phyloP scores from a whole-genome alignment of 1,140 invertebrate genomes.

The Rhysida immarginata region DNA sequence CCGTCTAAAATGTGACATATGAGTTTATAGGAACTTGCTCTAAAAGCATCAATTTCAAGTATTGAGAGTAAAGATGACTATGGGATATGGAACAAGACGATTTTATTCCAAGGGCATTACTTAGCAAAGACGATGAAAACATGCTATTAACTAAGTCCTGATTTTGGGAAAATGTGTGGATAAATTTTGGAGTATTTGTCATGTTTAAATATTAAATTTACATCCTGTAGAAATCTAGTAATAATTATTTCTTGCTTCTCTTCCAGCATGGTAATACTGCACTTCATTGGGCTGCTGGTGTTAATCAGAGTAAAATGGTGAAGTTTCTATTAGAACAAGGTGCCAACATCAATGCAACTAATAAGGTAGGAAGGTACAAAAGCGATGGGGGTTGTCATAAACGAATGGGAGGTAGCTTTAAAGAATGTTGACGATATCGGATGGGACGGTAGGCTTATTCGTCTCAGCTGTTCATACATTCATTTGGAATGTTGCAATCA shows the following conservation, averaged over 20 bases:
- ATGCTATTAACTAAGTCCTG: background rate
- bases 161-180: background rate
- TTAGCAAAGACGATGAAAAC: background rate
- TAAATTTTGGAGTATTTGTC: background rate
- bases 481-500: no score
- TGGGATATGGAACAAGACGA: no score
- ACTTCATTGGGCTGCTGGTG: constrained; percentile 55
- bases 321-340: constrained; percentile 51
- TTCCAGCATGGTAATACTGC: constrained; percentile 53
- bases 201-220: background rate
- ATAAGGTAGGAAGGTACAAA: constrained; percentile 50
- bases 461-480: no score
- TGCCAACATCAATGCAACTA: constrained; percentile 51
- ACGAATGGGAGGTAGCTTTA: no score
- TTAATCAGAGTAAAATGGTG: constrained; percentile 50
- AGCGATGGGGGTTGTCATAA: no score
- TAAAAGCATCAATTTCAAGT: no score
- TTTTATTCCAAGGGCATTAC: background rate
- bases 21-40: no score
- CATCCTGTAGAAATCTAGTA: background rate
- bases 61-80: no score
- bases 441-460: no score
- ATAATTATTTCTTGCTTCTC: background rate
- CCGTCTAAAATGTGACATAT: no score
- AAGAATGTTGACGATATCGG: no score